These are phyloP conservation scores for Ornithorhynchus anatinus DNA, from an alignment of 2,113 vertebrate genomes.

Conservation along the genomic window DNA sequence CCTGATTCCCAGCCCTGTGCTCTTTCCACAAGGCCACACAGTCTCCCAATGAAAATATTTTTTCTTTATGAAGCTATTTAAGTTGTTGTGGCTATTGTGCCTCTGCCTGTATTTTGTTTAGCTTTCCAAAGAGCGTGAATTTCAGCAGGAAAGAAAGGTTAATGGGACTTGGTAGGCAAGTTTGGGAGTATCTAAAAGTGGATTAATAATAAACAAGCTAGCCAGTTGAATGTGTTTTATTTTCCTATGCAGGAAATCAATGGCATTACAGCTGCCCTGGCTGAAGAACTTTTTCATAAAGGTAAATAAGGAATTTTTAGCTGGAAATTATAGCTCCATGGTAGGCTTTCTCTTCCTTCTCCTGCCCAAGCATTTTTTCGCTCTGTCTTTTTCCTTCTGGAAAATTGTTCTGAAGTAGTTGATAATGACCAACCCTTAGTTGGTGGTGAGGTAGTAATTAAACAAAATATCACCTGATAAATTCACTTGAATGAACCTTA, in stretches of 20 bases:
- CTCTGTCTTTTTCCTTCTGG: not conserved
- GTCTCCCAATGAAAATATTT: not conserved
- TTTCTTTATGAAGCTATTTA: not conserved
- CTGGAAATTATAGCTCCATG: no score
- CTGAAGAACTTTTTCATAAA: conserved; percentile 93
- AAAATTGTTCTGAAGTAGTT: not conserved
- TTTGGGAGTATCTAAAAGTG: not conserved
- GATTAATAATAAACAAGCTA: not conserved
- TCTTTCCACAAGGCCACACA: no score
- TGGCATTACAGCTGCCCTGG: conserved; percentile 90
- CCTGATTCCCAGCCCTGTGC: no score
- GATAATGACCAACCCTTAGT: not conserved
- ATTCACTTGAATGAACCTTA: not conserved
- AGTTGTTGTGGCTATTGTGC: not conserved
- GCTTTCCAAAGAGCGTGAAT: not conserved
- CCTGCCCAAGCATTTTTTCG: no score
- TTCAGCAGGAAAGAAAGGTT: not conserved
- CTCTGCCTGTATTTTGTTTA: not conserved
- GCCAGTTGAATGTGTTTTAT: not conserved
- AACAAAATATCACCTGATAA: not conserved
- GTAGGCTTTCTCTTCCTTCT: no score
- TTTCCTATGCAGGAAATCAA: conserved; percentile 85
- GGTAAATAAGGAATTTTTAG: no score
- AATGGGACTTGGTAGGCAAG: not conserved
- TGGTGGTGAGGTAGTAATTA: not conserved